phyloP scores from a whole-genome alignment of 2,113 vertebrate species.

The Cyprinodon brontotheroides region DNA sequence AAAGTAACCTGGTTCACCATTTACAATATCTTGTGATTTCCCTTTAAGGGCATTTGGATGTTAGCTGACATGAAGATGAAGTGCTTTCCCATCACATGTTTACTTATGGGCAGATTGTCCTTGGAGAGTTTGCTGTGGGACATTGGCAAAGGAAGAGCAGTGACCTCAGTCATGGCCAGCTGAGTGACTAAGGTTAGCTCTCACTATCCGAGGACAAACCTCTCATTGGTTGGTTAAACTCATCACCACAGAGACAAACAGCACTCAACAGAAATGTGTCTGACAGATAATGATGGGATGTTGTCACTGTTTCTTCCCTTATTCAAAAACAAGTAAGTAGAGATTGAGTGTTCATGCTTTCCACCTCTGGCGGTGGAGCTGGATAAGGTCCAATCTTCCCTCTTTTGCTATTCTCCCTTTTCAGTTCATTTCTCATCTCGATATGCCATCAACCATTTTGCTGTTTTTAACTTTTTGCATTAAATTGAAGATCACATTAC shows the following conservation, averaged over 20 bases:
- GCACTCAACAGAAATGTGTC: slow-evolving; percentile 3
- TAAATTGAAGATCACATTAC: slow-evolving; percentile 18
- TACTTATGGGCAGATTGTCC: slow-evolving; percentile 61
- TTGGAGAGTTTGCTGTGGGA: slow-evolving; percentile 60
- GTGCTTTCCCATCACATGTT: slow-evolving; percentile 62
- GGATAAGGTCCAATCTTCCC: slow-evolving; percentile 38
- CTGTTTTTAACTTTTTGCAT: slow-evolving; percentile 31
- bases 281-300: slow-evolving; percentile 18
- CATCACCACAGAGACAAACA: slow-evolving; percentile 67
- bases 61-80: slow-evolving; percentile 67
- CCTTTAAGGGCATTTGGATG: slow-evolving; percentile 37
- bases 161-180: slow-evolving; percentile 58
- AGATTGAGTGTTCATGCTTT: not conserved
- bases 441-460: slow-evolving; percentile 33
- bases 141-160: slow-evolving; percentile 59
- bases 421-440: slow-evolving; percentile 27
- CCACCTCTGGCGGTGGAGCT: slow-evolving; percentile 29
- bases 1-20: slow-evolving; percentile 17
- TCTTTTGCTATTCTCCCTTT: slow-evolving; percentile 20
- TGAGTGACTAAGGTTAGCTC: slow-evolving; percentile 53
- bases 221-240: slow-evolving; percentile 72
- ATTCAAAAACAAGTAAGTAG: slow-evolving; percentile 27
- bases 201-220: slow-evolving; percentile 65
- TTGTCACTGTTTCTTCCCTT: not conserved
- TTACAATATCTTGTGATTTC: slow-evolving; percentile 30